Conservation (phyloP, 2,888 invertebrate species). For the Cataglyphis altisquamis region DNA sequence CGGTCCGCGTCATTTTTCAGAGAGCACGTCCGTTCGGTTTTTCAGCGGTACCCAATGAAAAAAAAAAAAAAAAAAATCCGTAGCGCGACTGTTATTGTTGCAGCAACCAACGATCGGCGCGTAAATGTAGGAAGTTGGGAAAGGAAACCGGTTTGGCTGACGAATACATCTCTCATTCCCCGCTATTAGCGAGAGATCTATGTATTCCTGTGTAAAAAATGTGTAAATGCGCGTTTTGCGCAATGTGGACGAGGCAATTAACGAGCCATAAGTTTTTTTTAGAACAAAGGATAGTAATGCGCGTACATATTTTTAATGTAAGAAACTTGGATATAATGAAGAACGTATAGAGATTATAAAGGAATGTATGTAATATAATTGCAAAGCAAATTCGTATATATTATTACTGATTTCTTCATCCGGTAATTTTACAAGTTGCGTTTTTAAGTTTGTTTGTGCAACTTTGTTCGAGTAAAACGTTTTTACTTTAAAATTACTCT, state of each 20-base stretch:
- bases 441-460: constrained; percentile 32
- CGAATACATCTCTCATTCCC: constrained; percentile 23
- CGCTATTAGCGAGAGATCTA: constrained; percentile 23
- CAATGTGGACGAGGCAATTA: constrained; percentile 11
- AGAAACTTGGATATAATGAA: constrained; percentile 26
- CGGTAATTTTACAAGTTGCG: constrained; percentile 29
- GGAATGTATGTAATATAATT: neutral
- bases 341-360: constrained; percentile 8
- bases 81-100: constrained; percentile 43
- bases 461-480: constrained; percentile 38
- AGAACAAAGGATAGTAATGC: neutral
- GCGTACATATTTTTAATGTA: constrained; percentile 32
- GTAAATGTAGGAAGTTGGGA: constrained; percentile 38
- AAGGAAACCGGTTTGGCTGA: constrained; percentile 43
- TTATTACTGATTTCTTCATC: constrained; percentile 11
- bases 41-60: constrained; percentile 15
- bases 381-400: constrained; percentile 22
- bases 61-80: constrained; percentile 18
- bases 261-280: constrained; percentile 30
- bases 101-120: constrained; percentile 36
- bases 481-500: constrained; percentile 44
- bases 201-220: constrained; percentile 2
- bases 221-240: neutral
- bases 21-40: constrained; percentile 44
- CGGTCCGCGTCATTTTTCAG: constrained; percentile 67